phyloP scores from a whole-genome alignment of 1,140 invertebrate genomes.

The Apis florea region DNA sequence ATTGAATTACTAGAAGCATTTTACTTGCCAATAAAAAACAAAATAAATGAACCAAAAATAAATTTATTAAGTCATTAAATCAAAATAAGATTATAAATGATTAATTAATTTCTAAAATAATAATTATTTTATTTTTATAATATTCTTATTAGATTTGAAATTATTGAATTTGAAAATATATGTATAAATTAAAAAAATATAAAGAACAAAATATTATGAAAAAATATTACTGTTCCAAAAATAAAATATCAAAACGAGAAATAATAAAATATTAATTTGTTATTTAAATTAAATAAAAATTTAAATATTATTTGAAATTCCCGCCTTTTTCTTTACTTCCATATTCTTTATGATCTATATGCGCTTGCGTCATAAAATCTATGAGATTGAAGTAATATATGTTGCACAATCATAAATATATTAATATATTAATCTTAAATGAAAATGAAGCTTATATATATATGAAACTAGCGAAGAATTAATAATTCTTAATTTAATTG shows the following conservation, averaged over 20 bases:
- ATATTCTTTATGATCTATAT: background rate
- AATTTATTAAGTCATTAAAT: background rate
- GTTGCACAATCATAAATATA: constrained; percentile 3
- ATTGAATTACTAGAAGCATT: background rate
- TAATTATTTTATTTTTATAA: background rate
- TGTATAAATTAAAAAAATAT: background rate
- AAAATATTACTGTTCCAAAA: background rate
- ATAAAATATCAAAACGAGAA: no score
- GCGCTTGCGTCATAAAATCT: constrained; percentile 18
- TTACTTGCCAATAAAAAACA: background rate
- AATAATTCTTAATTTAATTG: background rate
- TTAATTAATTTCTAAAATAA: no score
- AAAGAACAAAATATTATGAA: background rate
- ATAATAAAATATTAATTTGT: background rate
- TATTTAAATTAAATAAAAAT: background rate
- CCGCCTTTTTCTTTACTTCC: constrained; percentile 33
- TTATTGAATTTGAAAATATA: background rate
- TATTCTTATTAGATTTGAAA: background rate
- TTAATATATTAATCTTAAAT: background rate
- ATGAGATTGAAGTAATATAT: constrained; percentile 21
- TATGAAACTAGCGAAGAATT: background rate
- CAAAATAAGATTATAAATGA: background rate
- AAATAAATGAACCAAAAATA: background rate
- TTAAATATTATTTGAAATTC: background rate
- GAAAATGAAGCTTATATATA: background rate